Conservation (phyloP, 2,888 invertebrate species). For the Nemoura dubitans region DNA sequence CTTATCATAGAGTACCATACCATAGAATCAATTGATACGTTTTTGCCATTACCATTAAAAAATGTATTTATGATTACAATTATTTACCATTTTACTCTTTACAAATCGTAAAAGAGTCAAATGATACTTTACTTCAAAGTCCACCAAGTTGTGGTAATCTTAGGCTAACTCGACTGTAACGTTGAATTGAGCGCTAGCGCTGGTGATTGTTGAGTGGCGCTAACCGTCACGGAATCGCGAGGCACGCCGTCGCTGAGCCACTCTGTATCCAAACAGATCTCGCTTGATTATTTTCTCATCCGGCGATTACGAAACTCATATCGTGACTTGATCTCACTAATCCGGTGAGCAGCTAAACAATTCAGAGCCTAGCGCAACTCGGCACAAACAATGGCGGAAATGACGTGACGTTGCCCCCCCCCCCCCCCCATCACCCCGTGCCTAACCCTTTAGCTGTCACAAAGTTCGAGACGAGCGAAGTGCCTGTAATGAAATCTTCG, state of each 20-base stretch:
- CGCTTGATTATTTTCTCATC: conserved; percentile 34
- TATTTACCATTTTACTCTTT: too few species aligned
- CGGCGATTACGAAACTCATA: conserved; percentile 26
- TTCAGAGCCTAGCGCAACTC: background rate
- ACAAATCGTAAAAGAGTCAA: too few species aligned
- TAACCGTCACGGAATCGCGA: background rate
- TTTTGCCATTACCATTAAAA: too few species aligned
- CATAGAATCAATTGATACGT: too few species aligned
- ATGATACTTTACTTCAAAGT: too few species aligned
- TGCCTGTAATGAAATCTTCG: conserved; percentile 47
- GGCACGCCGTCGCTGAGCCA: too few species aligned
- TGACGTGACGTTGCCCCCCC: conserved; percentile 30
- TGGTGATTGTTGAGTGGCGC: background rate
- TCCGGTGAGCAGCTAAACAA: background rate
- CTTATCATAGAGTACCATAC: too few species aligned
- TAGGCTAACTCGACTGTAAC: too few species aligned
- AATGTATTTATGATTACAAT: too few species aligned
- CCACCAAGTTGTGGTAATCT: too few species aligned
- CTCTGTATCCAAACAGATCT: background rate
- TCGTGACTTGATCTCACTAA: conserved; percentile 16
- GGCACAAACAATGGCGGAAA: conserved; percentile 25
- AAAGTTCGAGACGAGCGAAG: conserved; percentile 16
- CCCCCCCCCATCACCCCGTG: background rate
- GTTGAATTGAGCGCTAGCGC: background rate
- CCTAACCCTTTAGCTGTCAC: background rate